Percentiles rank a stretch among this genome's conserved stretches.
phyloP scores from a whole-genome alignment of 1,140 invertebrate species.

The Ladona fulva region DNA sequence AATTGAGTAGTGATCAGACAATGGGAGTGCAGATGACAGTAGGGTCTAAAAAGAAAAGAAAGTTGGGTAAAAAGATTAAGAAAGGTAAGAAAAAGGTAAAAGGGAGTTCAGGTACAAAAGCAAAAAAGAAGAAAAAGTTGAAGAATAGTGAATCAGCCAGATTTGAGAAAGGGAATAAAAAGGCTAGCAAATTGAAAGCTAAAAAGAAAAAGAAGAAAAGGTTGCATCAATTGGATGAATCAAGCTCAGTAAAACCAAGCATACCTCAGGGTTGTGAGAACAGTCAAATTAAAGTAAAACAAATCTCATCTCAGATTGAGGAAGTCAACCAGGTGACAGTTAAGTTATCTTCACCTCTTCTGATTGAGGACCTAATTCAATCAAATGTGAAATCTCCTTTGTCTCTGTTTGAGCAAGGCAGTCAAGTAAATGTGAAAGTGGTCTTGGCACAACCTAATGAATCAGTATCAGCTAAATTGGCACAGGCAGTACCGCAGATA shows the following conservation, averaged over 20 bases:
- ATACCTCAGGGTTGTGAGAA: background rate
- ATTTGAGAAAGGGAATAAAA: background rate
- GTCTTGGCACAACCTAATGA: no score
- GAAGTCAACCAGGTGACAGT: background rate
- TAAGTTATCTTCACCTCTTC: no score
- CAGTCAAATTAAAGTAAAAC: background rate
- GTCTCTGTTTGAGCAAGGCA: no score
- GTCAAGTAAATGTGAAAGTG: no score
- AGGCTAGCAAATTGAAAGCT: background rate
- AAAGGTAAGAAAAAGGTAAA: background rate
- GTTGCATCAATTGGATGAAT: background rate
- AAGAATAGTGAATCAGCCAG: background rate
- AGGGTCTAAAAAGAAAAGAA: background rate
- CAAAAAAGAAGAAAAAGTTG: background rate
- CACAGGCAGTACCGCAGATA: no score
- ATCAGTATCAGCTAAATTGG: no score
- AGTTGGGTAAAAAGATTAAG: background rate
- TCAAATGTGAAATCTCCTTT: no score
- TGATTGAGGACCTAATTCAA: no score
- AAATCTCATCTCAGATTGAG: background rate
- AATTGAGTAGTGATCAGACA: background rate
- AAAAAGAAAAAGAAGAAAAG: slow-evolving; percentile 6
- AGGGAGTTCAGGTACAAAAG: background rate
- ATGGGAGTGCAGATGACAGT: background rate
- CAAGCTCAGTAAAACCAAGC: background rate